These are phyloP conservation scores for Phocides pigmalion DNA, from an alignment of 1,140 invertebrate genomes.

Conservation along the genomic window DNA sequence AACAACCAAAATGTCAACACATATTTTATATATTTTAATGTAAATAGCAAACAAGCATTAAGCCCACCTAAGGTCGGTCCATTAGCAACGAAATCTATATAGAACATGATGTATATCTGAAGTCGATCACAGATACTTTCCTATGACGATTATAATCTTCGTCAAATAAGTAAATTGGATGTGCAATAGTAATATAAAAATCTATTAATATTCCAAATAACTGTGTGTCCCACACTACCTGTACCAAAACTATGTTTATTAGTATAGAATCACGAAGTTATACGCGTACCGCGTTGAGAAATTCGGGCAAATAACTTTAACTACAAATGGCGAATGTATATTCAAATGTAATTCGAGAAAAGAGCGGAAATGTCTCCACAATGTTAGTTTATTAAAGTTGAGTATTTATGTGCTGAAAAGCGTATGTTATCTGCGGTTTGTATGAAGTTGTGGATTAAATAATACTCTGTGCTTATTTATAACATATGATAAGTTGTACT, in stretches of 20 bases:
- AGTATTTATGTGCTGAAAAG: conserved; percentile 32
- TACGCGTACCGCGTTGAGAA: conserved; percentile 51
- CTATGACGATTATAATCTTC: too few relatives aligned
- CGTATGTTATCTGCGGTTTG: conserved; percentile 24
- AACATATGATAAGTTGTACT: background rate
- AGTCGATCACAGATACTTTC: too few relatives aligned
- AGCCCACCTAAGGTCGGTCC: too few relatives aligned
- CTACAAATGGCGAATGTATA: conserved; percentile 50
- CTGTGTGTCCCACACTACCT: conserved; percentile 56
- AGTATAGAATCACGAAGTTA: conserved; percentile 59
- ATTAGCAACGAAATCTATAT: too few relatives aligned
- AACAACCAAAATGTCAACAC: too few relatives aligned
- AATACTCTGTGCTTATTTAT: background rate
- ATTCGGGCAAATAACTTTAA: conserved; percentile 53
- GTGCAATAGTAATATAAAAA: too few relatives aligned
- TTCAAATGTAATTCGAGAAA: conserved; percentile 45
- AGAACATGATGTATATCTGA: too few relatives aligned
- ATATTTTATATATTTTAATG: too few relatives aligned
- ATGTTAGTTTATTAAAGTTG: conserved; percentile 37
- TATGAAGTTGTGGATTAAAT: conserved; percentile 12
- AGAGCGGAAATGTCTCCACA: conserved; percentile 17
- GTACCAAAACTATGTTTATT: conserved; percentile 72
- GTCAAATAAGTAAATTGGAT: too few relatives aligned
- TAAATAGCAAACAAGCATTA: too few relatives aligned
- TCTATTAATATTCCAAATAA: background rate